Conservation (phyloP, 2,797 vertebrate genomes). For the Leptatherina wallacei region DNA sequence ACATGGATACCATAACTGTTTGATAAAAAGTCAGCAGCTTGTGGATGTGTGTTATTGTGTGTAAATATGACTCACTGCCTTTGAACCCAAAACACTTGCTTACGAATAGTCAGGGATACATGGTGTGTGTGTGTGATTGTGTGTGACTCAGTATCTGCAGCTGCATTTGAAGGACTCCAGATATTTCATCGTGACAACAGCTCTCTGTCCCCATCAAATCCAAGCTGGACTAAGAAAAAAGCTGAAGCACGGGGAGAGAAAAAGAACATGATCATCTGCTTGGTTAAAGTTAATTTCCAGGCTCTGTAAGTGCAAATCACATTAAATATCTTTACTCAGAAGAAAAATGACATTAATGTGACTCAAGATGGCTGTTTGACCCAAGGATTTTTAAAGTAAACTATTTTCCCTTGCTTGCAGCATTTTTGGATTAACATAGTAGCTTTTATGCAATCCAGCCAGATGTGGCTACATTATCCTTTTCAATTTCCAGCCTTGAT, state of each 20-base stretch:
- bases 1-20: conserved; percentile 68
- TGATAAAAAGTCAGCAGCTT: conserved; percentile 44
- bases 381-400: too few species aligned
- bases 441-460: too few species aligned
- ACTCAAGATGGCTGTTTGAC: too few species aligned
- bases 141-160: conserved; percentile 20
- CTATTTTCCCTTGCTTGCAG: too few species aligned
- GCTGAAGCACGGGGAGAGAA: background rate
- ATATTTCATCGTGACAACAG: conserved; percentile 18
- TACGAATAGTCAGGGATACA: conserved; percentile 49
- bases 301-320: conserved; percentile 22
- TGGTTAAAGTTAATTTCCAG: conserved; percentile 38
- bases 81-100: conserved; percentile 58
- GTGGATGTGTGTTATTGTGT: conserved; percentile 20
- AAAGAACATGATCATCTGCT: background rate
- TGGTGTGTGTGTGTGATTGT: conserved; percentile 11
- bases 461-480: too few species aligned
- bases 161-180: conserved; percentile 45
- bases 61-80: conserved; percentile 58
- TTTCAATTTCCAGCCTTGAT: too few species aligned
- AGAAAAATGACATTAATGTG: too few species aligned
- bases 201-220: conserved; percentile 18
- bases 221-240: conserved; percentile 27
- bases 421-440: too few species aligned
- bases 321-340: too few species aligned